These are phyloP conservation scores for Noctuana brunneofusca DNA, from an alignment of 2,888 invertebrate species.

Conservation along the genomic window DNA sequence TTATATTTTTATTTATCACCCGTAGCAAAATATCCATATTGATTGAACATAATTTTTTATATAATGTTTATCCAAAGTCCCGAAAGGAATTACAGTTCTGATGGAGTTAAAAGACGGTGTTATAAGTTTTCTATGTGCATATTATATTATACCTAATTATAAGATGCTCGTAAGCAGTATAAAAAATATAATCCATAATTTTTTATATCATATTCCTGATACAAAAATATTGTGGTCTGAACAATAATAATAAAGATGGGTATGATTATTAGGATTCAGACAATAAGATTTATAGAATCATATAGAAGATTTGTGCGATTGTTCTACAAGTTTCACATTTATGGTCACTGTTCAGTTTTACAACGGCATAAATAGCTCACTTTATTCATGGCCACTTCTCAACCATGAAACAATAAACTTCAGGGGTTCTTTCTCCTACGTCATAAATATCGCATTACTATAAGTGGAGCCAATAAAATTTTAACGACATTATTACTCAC, in stretches of 20 bases:
- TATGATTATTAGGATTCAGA: slow-evolving; percentile 20
- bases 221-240: neutral
- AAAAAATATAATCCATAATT: too few relatives aligned
- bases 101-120: too few relatives aligned
- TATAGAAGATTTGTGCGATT: slow-evolving; percentile 52
- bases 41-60: too few relatives aligned
- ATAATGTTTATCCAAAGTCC: too few relatives aligned
- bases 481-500: slow-evolving; percentile 60
- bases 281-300: slow-evolving; percentile 46
- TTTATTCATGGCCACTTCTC: slow-evolving; percentile 67
- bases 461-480: slow-evolving; percentile 71
- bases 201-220: neutral
- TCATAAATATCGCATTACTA: slow-evolving; percentile 76
- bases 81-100: too few relatives aligned
- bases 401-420: slow-evolving; percentile 73
- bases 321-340: slow-evolving; percentile 48
- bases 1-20: too few relatives aligned
- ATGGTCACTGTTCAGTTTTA: slow-evolving; percentile 60
- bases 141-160: too few relatives aligned
- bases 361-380: slow-evolving; percentile 64
- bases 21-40: too few relatives aligned
- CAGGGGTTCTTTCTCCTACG: slow-evolving; percentile 58
- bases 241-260: neutral
- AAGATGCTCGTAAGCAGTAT: neutral
- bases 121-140: too few relatives aligned